Evolutionary conservation across 2,888 invertebrate species (phyloP), one percentile per base, ranked within the genome.

Genomic region (Drosophila demipolita): DNA sequence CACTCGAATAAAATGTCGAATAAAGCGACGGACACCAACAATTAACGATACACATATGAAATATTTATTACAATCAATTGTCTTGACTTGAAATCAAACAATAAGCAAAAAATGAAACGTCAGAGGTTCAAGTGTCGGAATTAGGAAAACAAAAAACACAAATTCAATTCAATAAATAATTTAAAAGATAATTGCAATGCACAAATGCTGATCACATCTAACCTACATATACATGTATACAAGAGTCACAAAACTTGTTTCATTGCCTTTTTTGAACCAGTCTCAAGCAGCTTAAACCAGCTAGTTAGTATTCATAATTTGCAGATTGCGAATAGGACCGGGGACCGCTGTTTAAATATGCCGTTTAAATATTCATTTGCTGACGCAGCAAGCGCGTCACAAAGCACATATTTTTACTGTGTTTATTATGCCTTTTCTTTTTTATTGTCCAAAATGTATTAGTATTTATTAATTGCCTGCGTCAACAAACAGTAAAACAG

Each of bases 341-440:
- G 45, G 71, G 77, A 60, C 55, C 68, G 54, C 67, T 73, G 85
- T 80, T 80, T 89, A 82, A 84, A 68, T 78, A 81, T 83, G 64
- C 66, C 80, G 85, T 82, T 86, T 85, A 79, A 88, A 73, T 90
- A 87, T 90, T 90, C 75, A 87, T 73, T 88, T 90, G 87, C 90
- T 87, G 90, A 88, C 90, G 86, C 81, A 83, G 87, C 77, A 75
- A 77, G 64, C 67, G 73, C 86, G 90, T 86, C 84, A 83, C 70
- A 78, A 69, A 71, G 68, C 72, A 77, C 82, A 84, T 75, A 76
- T 76, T 79, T 79, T 59, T 45, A 64, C 42, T 48, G 2, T 23
- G 45, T 45, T 45, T 15, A 45, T 45, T 45, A 45, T 15, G 0
- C 4, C 23, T 45, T 15, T 15, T 3, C 23, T 15, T 40, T 38